A percentile compares a stretch with the other conserved stretches of the same genome.
Conservation (phyloP, 2,797 vertebrate genomes). For the Ptychadena robeensis region DNA sequence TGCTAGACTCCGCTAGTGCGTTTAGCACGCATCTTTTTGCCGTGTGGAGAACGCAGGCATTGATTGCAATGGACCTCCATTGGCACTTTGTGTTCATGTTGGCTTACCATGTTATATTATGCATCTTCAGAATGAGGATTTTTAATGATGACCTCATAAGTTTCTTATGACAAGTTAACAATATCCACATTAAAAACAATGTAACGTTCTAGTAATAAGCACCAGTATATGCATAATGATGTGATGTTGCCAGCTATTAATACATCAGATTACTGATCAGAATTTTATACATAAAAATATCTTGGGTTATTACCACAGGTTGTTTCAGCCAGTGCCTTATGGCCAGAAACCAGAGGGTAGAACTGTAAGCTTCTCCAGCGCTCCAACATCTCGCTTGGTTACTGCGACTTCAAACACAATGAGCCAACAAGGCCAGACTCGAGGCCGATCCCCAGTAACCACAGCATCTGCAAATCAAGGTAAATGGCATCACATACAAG, state of each 20-base stretch:
- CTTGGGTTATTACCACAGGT: slow-evolving; percentile 69
- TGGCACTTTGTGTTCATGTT: too few species aligned
- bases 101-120: too few species aligned
- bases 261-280: too few species aligned
- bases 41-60: too few species aligned
- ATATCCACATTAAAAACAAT: neutral
- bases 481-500: too few species aligned
- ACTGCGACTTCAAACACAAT: slow-evolving; percentile 69
- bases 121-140: neutral
- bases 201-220: neutral
- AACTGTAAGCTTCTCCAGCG: slow-evolving; percentile 77
- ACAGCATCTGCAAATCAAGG: slow-evolving; percentile 80
- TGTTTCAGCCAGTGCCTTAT: slow-evolving; percentile 90
- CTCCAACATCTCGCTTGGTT: slow-evolving; percentile 71
- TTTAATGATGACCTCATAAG: neutral
- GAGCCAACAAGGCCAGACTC: slow-evolving; percentile 72
- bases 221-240: neutral
- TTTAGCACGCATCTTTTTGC: too few species aligned
- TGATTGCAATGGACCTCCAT: too few species aligned
- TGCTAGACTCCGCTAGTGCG: too few species aligned
- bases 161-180: neutral
- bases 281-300: neutral
- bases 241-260: neutral
- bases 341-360: slow-evolving; percentile 92
- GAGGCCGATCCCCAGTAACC: slow-evolving; percentile 79